Conservation (phyloP, 2,797 vertebrate species). For the Pteropus rufus region DNA sequence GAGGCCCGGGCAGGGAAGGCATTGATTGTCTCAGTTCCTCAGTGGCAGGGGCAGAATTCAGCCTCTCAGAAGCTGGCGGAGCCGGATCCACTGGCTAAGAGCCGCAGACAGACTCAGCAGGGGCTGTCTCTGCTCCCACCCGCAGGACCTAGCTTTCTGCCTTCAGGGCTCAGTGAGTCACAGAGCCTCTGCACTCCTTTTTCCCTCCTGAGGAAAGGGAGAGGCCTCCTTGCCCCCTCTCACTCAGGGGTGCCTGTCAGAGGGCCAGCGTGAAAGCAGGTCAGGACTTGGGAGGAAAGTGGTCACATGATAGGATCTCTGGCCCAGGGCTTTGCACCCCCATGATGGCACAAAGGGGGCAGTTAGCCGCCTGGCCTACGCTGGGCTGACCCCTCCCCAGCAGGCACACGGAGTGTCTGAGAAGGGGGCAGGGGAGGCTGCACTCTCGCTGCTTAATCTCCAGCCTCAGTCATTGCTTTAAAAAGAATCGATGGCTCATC, state of each 20-base stretch:
- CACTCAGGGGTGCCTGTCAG: not conserved
- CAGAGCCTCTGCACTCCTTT: not conserved
- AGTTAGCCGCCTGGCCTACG: not conserved
- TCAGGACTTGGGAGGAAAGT: not conserved
- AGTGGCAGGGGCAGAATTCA: not conserved
- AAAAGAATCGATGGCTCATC: slow-evolving; percentile 67
- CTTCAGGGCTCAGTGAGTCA: no score
- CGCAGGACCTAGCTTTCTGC: not conserved
- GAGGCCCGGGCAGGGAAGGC: not conserved
- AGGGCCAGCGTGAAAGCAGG: not conserved
- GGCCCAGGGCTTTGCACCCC: not conserved
- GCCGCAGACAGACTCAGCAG: not conserved
- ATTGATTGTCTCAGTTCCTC: not conserved
- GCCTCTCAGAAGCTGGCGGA: not conserved
- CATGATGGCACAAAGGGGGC: fast-evolving
- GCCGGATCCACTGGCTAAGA: not conserved
- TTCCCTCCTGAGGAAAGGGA: not conserved
- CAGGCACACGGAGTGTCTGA: not conserved
- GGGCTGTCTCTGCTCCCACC: not conserved
- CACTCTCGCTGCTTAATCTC: slow-evolving; percentile 35
- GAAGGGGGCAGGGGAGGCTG: not conserved
- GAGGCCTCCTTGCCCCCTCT: not conserved
- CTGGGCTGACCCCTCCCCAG: not conserved
- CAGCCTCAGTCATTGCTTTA: slow-evolving; percentile 63
- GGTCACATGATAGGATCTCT: not conserved